Evolutionary conservation across 2,113 vertebrate genomes (phyloP), one percentile per base, ranked within the genome.

Genomic region (Centropus bengalensis): DNA sequence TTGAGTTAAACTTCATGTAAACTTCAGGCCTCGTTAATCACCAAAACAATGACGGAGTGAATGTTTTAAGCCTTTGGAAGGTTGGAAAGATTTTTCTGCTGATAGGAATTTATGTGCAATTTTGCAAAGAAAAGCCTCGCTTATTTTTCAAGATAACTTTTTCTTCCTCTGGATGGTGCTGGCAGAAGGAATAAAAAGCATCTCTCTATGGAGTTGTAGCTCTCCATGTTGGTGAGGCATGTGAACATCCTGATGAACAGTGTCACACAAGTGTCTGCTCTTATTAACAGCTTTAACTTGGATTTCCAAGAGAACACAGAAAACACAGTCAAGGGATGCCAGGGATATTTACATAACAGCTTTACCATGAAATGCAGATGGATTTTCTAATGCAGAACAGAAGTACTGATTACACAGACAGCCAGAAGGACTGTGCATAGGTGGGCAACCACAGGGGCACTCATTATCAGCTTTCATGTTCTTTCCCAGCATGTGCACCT

Each of bases 91-190:
- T 59, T 18, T 84, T 86, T 81, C 49, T 82, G 22, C 30, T 73
- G 22, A 64, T n/a, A 28, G 14, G 21, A 89, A 84, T 88, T 70
- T 24, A 81, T 58, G 21, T 38, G 42, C 90, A 73, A 83, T 82
- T 83, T 89, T 88, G 51, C n/a, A 49, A 67, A 70, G 47, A 83
- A 69, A 80, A 81, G 16, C 8, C 10, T 63, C 62, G 40, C 5
- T 87, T 45, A 33, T 80, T 86, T 91, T 88, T 89, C 63, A 86
- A 56, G 58, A 62, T 69, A 89, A 69, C 8, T 60, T 80, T 91
- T 88, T 23, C 86, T 89, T 59, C 63, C 92, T 93, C 93, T 83
- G 85, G 79, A 91, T 91, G 74, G 66, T 91, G 71, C 79, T 88
- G 62, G 67, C 75, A 88, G 58, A 88, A 91, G 71, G 45, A 90